Evolutionary conservation across 2,888 invertebrate genomes (phyloP), one percentile per base, ranked within the genome.

Genomic region (Cenopis cana): DNA sequence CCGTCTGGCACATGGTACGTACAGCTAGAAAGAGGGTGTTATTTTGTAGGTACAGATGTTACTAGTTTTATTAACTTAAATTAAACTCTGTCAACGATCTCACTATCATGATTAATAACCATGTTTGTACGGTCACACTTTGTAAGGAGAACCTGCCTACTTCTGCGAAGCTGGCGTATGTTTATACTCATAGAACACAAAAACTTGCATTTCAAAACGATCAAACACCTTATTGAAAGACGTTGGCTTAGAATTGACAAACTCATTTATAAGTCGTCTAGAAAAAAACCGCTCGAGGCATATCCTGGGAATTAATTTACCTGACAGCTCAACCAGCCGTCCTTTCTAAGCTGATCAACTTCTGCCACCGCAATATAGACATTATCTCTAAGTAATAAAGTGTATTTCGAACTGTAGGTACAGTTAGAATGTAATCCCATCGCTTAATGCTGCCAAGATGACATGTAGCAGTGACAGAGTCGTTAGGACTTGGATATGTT

Each of bases 391-490:
- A 5, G 38, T 6, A 12, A n/a, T 64, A 54, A 24, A 52, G 36
- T 33, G 38, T 17, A 6, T 64, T 54, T 64, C n/a, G n/a, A 54
- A 14, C 12, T 29, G 9, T 12, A 11, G 12, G 20, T 6, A n/a
- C 5, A n/a, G 20, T 14, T 24, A 8, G 52, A 38, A 20, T 20
- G 64, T 64, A 64, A 64, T 64, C 52, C 52, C 52, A 50, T 64
- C 20, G 64, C 38, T 62, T 62, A 62, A 52, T 62, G 64, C 50
- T 36, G 38, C 11, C 59, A 50, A 64, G 54, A 64, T 54, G 64
- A 64, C 64, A 64, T 64, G 64, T 52, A 38, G 38, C 64, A 20
- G 38, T 38, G 64, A 64, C 52, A 54, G 64, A 36, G 38, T 64
- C 52, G 64, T 64, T 64, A 64, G 38, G n/a, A 11, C 52, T 10